A percentile compares a stretch with the other conserved stretches of the same genome.
Evolutionary conservation across 2,888 invertebrate species (phyloP).

Genomic region (Tenthredo distinguenda): DNA sequence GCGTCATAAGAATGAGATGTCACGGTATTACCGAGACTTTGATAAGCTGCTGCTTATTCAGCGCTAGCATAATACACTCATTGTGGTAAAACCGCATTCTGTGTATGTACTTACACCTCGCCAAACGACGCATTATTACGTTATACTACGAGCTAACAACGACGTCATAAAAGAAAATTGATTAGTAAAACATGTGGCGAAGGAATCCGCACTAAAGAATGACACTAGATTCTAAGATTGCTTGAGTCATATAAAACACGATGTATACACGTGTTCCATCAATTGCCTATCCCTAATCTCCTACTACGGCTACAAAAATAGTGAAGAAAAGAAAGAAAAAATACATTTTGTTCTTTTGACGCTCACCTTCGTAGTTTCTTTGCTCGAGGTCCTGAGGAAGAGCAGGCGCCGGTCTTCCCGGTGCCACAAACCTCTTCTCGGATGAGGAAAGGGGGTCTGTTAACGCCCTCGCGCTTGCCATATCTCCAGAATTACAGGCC

Average conservation of each 20-base stretch:
- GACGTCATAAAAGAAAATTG: conserved; percentile 12
- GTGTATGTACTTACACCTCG: background rate
- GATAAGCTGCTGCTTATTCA: conserved; percentile 3
- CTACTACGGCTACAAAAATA: background rate
- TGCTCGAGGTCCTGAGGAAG: conserved; percentile 86
- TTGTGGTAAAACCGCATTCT: background rate
- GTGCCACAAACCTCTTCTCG: conserved; percentile 75
- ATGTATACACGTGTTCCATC: background rate
- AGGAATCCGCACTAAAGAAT: background rate
- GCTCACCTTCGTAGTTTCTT: conserved; percentile 92
- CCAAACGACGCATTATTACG: background rate
- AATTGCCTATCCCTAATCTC: background rate
- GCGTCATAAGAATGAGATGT: background rate
- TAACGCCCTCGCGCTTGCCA: conserved; percentile 87
- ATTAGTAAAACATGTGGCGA: conserved; percentile 2
- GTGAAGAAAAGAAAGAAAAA: background rate
- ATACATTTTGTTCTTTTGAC: background rate
- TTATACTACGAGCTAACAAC: background rate
- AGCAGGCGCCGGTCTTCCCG: conserved; percentile 76
- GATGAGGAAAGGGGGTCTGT: conserved; percentile 83
- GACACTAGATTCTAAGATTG: background rate
- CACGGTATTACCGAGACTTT: background rate
- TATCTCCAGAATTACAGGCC: conserved; percentile 86
- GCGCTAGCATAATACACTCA: background rate
- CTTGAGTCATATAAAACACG: background rate